Conservation (phyloP, 1,140 invertebrate species). For the Euwallacea similis region DNA sequence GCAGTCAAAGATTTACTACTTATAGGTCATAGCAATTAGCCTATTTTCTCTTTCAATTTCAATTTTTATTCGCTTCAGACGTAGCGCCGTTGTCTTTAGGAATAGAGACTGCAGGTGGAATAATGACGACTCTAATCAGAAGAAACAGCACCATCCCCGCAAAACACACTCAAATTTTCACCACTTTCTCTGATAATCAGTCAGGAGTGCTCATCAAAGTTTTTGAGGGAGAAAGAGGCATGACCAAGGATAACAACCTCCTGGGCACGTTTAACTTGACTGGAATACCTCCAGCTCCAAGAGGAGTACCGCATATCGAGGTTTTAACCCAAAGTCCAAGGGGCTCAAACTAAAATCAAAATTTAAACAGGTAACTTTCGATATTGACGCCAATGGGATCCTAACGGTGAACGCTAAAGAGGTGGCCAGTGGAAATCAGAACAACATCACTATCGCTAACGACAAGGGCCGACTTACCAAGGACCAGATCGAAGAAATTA, state of each 20-base stretch:
- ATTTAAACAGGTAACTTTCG: constrained; percentile 55
- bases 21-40: constrained; percentile 45
- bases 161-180: constrained; percentile 57
- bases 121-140: constrained; percentile 56
- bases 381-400: constrained; percentile 61
- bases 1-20: constrained; percentile 64
- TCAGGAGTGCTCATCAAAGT: constrained; percentile 61
- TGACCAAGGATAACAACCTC: constrained; percentile 71
- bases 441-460: constrained; percentile 57
- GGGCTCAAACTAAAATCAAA: too few species aligned
- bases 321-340: constrained; percentile 1
- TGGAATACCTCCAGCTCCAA: constrained; percentile 66
- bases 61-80: constrained; percentile 15
- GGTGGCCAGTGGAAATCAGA: constrained; percentile 55
- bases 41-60: background rate
- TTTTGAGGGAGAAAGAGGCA: constrained; percentile 67
- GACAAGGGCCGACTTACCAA: constrained; percentile 54
- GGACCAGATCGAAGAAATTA: constrained; percentile 60
- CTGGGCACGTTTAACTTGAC: constrained; percentile 70
- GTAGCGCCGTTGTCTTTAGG: constrained; percentile 46
- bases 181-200: constrained; percentile 55
- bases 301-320: constrained; percentile 50
- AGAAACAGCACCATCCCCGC: constrained; percentile 62
- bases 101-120: constrained; percentile 56
- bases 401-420: constrained; percentile 64